Evolutionary conservation across 2,888 invertebrate species (phyloP).

Genomic region (Sphinx pinastri): DNA sequence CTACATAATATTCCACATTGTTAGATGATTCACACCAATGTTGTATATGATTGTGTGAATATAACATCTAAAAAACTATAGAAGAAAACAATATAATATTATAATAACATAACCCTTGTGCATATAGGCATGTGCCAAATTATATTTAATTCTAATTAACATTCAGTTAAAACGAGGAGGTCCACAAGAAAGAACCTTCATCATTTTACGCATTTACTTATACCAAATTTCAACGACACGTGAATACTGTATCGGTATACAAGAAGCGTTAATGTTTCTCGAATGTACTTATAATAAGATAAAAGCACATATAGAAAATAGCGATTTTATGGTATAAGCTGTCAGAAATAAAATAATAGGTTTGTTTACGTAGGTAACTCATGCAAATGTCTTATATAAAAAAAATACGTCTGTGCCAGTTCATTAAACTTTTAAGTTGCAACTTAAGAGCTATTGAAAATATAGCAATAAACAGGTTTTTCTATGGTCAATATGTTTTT

Average conservation of each 20-base stretch:
- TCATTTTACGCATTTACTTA: too few relatives aligned
- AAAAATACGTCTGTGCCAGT: not conserved
- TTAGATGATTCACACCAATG: not conserved
- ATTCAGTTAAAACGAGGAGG: too few relatives aligned
- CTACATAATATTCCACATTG: too few relatives aligned
- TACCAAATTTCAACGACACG: too few relatives aligned
- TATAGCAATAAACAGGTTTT: conserved; percentile 16
- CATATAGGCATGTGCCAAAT: not conserved
- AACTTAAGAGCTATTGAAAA: not conserved
- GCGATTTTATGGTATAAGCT: not conserved
- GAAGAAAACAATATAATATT: too few relatives aligned
- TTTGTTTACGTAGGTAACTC: not conserved
- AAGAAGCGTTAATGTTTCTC: not conserved
- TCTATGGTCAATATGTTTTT: not conserved
- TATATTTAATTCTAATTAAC: too few relatives aligned
- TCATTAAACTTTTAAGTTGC: conserved; percentile 13
- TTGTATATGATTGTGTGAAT: not conserved
- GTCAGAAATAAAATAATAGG: not conserved
- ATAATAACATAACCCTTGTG: too few relatives aligned
- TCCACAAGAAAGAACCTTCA: too few relatives aligned
- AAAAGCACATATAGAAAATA: not conserved
- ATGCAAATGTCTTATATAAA: not conserved
- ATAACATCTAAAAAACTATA: too few relatives aligned
- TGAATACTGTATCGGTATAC: too few relatives aligned
- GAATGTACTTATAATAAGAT: not conserved